Base-by-base conservation (phyloP, 2,797 vertebrate species). In the Scleropages formosus region DNA sequence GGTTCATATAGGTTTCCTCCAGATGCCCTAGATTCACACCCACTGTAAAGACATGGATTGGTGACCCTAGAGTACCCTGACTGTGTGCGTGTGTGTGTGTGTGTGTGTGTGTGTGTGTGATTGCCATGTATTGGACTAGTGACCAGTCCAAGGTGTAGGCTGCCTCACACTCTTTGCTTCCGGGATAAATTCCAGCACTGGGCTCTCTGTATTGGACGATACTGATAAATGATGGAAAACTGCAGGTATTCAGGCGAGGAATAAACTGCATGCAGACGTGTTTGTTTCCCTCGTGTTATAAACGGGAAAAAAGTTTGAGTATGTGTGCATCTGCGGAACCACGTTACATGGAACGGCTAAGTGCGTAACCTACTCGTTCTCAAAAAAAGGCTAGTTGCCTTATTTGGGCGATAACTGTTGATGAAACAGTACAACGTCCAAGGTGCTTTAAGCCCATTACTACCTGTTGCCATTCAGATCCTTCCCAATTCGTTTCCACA, bases 91-190 rank as follows among this genome's bases (percentile, higher is more conserved):
- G n/a, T n/a, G n/a, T n/a, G n/a, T n/a, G n/a, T n/a, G n/a, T n/a
- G n/a, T n/a, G n/a, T n/a, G n/a, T n/a, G n/a, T n/a, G n/a, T n/a
- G n/a, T n/a, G n/a, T n/a, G n/a, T n/a, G n/a, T n/a, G n/a, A n/a
- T n/a, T n/a, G n/a, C n/a, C n/a, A n/a, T n/a, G n/a, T n/a, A n/a
- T n/a, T n/a, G n/a, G n/a, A n/a, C n/a, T n/a, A n/a, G n/a, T n/a
- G n/a, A n/a, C n/a, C n/a, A n/a, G n/a, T n/a, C n/a, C n/a, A n/a
- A n/a, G 39, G 31, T 39, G 31, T 39, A 31, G 2, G 18, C n/a
- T 12, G 62, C 31, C 46, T 68, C 27, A 49, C 46, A 47, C 66
- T 69, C 51, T 49, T 51, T 69, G 51, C 44, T 69, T 47, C 49
- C 65, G n/a, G 6, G 6, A 39, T 39, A 39, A 39, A 39, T 39